phyloP scores from a whole-genome alignment of 2,888 invertebrate genomes.

The Sturmia bella region DNA sequence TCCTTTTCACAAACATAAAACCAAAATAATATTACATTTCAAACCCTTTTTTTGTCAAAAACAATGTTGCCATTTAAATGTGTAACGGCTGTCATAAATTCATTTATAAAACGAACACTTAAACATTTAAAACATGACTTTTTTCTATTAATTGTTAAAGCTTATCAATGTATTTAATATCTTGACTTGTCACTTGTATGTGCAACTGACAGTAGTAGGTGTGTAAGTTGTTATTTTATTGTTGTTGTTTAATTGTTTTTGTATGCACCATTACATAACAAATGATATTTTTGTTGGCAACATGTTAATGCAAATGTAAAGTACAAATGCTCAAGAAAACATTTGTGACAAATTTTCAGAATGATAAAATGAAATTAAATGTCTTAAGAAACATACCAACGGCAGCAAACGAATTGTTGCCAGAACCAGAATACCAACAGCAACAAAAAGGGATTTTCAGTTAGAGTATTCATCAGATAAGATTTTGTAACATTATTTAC shows the following conservation, averaged over 20 bases:
- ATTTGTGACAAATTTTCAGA: constrained; percentile 67
- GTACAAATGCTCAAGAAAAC: constrained; percentile 27
- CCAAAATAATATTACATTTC: constrained; percentile 9
- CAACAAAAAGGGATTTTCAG: constrained; percentile 36
- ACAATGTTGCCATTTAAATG: background rate
- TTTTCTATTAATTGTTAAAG: constrained; percentile 66
- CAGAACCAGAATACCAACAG: background rate
- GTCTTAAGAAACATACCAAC: constrained; percentile 39
- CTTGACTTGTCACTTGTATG: constrained; percentile 62
- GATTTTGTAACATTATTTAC: constrained; percentile 61
- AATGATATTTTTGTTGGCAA: constrained; percentile 31
- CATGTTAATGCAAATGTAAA: constrained; percentile 66
- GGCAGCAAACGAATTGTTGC: constrained; percentile 12
- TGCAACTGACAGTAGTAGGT: constrained; percentile 68
- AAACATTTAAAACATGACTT: constrained; percentile 61
- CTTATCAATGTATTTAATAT: constrained; percentile 67
- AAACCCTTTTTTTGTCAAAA: constrained; percentile 21
- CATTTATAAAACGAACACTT: constrained; percentile 60
- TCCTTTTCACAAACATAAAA: background rate
- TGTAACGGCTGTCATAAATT: constrained; percentile 59
- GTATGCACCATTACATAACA: constrained; percentile 8
- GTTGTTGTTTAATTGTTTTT: constrained; percentile 28
- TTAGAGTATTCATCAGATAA: constrained; percentile 65
- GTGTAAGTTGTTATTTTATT: constrained; percentile 51
- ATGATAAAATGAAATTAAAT: constrained; percentile 56